Evolutionary conservation across 1,140 invertebrate species (phyloP).

Genomic region (Hylyphantes graminicola): DNA sequence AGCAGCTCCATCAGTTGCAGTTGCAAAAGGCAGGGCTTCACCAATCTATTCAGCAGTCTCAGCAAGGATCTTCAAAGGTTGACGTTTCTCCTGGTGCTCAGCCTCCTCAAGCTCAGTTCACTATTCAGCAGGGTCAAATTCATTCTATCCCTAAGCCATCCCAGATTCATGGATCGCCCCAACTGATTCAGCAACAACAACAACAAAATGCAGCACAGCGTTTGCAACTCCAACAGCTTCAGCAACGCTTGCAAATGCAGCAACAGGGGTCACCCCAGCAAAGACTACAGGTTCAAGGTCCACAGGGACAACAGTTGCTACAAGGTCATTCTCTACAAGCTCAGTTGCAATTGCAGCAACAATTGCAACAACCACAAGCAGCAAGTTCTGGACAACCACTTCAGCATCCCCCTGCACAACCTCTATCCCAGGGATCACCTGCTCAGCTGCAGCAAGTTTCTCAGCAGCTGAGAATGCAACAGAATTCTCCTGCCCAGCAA

Average conservation of each 20-base stretch:
- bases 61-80: conserved; percentile 19
- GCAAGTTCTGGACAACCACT: conserved; percentile 7
- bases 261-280: conserved; percentile 5
- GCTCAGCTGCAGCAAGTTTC: conserved; percentile 39
- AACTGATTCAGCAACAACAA: conserved; percentile 50
- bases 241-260: conserved; percentile 67
- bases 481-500: conserved; percentile 39
- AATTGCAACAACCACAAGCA: conserved; percentile 66
- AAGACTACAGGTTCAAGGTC: conserved; percentile 11
- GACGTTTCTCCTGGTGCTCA: conserved; percentile 38
- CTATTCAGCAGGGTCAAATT: conserved; percentile 54
- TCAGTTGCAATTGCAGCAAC: conserved; percentile 69
- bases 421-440: conserved; percentile 21
- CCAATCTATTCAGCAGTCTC: conserved; percentile 27
- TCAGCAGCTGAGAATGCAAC: conserved; percentile 42
- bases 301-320: conserved; percentile 27
- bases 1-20: conserved; percentile 50
- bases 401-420: conserved; percentile 15
- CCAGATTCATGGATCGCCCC: conserved; percentile 2
- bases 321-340: conserved; percentile 58
- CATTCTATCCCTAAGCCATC: conserved; percentile 20
- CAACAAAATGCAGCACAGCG: conserved; percentile 31
- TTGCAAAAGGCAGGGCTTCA: conserved; percentile 26
- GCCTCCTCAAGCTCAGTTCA: conserved; percentile 60
- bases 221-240: conserved; percentile 62